Percentiles rank a stretch among this genome's conserved stretches.
These are phyloP conservation scores for Murina feae DNA, from an alignment of 2,113 vertebrate genomes.

Conservation along the genomic window DNA sequence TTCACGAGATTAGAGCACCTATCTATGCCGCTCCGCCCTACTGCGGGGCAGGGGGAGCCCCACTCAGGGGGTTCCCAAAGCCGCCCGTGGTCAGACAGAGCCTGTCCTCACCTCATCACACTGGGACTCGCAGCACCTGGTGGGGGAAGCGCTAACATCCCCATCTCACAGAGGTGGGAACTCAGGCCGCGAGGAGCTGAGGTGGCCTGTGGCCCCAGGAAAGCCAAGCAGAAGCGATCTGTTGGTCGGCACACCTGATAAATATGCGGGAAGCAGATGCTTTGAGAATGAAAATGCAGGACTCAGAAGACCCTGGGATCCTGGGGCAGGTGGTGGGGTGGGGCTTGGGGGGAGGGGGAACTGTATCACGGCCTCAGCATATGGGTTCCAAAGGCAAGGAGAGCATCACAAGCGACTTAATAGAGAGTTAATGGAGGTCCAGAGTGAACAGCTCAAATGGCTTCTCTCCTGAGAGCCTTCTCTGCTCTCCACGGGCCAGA, in stretches of 20 bases:
- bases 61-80: not conserved
- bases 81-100: not conserved
- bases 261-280: not conserved
- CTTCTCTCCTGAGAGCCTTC: not conserved
- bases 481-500: not conserved
- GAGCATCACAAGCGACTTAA: not conserved
- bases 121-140: not conserved
- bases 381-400: not conserved
- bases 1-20: not conserved
- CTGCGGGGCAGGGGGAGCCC: not conserved
- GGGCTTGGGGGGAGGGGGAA: no score
- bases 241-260: not conserved
- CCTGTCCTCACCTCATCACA: not conserved
- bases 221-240: not conserved
- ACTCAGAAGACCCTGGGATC: not conserved
- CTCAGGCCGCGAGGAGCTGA: not conserved
- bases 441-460: not conserved
- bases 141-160: not conserved
- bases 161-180: not conserved
- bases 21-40: not conserved
- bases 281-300: not conserved
- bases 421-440: not conserved
- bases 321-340: not conserved
- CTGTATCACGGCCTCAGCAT: not conserved
- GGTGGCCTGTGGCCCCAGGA: not conserved